Evolutionary conservation across 2,888 invertebrate genomes (phyloP), one percentile per base, ranked within the genome.

Genomic region (Petrophora chlorosata): DNA sequence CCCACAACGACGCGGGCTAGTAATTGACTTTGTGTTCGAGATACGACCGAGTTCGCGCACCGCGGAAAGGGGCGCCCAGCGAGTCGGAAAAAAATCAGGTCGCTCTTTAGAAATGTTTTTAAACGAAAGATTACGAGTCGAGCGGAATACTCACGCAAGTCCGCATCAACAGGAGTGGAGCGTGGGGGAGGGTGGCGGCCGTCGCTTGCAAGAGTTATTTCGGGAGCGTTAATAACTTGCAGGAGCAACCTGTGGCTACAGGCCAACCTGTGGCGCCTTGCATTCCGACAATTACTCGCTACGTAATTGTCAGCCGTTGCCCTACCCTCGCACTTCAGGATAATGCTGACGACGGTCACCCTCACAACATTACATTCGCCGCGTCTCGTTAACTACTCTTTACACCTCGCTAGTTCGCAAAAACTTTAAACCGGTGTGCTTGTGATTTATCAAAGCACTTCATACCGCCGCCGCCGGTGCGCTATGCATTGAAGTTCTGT

Each of bases 221-320:
- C 56, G 61, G 63, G 59, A 64, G 63, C 70, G 73, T 81, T 79
- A 78, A 77, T 77, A 82, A 76, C 63, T 65, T 65, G 65, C 69
- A 68, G 61, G 62, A 67, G 63, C 79, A 77, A 82, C 84, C 82
- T 81, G 83, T 82, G 58, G 83, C 73, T 45, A 10, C 76, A 46
- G 49, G 44, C 44, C 71, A 70, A 81, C 82, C 78, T 80, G 82
- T 81, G 58, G 79, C 70, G 55, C 45, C 53, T 49, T 57, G 59
- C 59, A 55, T 56, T 55, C 54, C 56, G 40, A 48, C 54, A 55
- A 59, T 57, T 59, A 55, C 54, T 46, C 35, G 41, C 36, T 17
- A 44, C 43, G 38, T 53, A 49, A 53, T 53, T 50, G 44, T 34
- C 15, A 13, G 42, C 32, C 35, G 36, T 41, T 25, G 16, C 19